Base-by-base conservation (phyloP, 2,797 vertebrate species). In the Nyctibius grandis region DNA sequence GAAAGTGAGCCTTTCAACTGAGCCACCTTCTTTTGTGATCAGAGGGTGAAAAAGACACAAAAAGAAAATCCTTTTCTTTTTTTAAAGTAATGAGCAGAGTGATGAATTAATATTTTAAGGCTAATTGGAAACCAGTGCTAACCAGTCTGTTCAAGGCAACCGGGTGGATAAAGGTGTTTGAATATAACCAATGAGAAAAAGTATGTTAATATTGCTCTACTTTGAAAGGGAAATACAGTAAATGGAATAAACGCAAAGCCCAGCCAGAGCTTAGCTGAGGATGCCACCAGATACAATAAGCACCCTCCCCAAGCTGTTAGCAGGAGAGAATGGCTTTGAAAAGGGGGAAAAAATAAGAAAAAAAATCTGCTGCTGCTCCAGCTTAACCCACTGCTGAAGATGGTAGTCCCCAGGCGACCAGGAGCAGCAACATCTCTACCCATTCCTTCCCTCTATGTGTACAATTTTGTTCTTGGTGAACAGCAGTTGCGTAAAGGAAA, bases 101-200 rank as follows among this genome's bases (percentile, higher is more conserved):
- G 26, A 51, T 29, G 64, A 92, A 81, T 68, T 90, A 84, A 22
- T 92, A 86, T 91, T 94, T 93, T 74, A 90, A 91, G 33, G 26
- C 40, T 78, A 57, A 75, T 48, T 45, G 45, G 40, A 93, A 94
- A 81, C 61, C 40, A 59, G 51, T 69, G 85, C 44, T 89, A 74
- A 90, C 60, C 56, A 84, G 78, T 36, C 45, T 68, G 38, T 82
- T 91, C 29, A 57, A 89, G 67, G 26, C 0, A 0, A 60, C 45
- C 11, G 31, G 1, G 0, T 74, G 64, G 25, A 69, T 65, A 69
- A 84, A 91, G 47, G 18, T 68, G 40, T 86, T 91, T 79, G 16
- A 88, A 31, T 89, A 83, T 28, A 72, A 29, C 13, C 12, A 65
- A 5, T 34, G 42, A 94, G 68, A 36, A 67, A 73, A 88, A 60